Evolutionary conservation across 2,797 vertebrate genomes (phyloP).

Genomic region (Stomatorhinus walkeri): DNA sequence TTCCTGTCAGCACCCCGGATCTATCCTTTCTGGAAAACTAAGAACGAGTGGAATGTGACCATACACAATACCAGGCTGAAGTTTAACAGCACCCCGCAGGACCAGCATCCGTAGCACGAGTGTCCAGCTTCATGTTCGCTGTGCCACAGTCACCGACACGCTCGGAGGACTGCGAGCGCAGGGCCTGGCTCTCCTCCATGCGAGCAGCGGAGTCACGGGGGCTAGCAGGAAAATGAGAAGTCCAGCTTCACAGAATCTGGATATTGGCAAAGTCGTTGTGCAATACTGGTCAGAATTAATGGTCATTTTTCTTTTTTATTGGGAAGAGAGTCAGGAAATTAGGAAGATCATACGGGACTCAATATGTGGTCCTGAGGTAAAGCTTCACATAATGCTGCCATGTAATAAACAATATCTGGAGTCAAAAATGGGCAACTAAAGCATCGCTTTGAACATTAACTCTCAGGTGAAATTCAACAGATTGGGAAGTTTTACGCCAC

Average conservation of each 20-base stretch:
- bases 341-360: neutral
- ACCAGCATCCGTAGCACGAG: neutral
- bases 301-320: neutral
- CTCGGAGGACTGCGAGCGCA: neutral
- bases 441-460: neutral
- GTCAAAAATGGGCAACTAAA: neutral
- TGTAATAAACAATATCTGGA: neutral
- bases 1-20: neutral
- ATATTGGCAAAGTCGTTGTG: neutral
- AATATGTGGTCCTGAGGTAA: constrained; percentile 1
- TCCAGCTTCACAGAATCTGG: neutral
- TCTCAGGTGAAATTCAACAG: neutral
- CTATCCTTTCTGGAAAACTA: neutral
- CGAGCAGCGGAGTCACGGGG: neutral
- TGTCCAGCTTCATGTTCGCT: neutral
- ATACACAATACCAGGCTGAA: neutral
- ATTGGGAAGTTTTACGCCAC: neutral
- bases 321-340: neutral
- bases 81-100: neutral
- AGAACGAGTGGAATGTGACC: neutral
- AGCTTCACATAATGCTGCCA: neutral
- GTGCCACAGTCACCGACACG: neutral
- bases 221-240: neutral
- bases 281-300: neutral
- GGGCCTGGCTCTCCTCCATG: neutral